Conservation (phyloP, 2,888 invertebrate species). For the Heliconius hortense region DNA sequence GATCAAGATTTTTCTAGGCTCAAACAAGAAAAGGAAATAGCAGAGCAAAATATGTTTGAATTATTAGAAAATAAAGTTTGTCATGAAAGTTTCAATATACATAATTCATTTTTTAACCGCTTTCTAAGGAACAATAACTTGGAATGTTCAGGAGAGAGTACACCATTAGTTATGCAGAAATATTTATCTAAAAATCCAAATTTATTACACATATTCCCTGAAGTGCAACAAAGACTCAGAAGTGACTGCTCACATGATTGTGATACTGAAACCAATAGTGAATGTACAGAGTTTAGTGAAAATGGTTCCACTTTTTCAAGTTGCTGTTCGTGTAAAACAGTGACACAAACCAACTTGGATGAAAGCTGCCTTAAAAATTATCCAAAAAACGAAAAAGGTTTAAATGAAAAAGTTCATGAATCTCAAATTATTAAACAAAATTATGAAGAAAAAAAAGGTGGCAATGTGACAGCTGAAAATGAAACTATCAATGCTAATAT, state of each 20-base stretch:
- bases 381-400: constrained; percentile 40
- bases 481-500: constrained; percentile 64
- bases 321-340: constrained; percentile 71
- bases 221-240: constrained; percentile 49
- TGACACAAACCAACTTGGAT: constrained; percentile 48
- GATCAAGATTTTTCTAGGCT: constrained; percentile 59
- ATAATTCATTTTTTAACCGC: constrained; percentile 83
- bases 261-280: constrained; percentile 61
- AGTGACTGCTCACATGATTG: constrained; percentile 52
- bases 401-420: constrained; percentile 44
- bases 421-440: constrained; percentile 37
- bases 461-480: constrained; percentile 57
- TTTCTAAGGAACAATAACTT: constrained; percentile 70
- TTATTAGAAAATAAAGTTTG: constrained; percentile 88
- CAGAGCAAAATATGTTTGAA: constrained; percentile 89
- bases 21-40: constrained; percentile 71
- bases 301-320: constrained; percentile 62
- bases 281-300: constrained; percentile 65
- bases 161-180: constrained; percentile 69
- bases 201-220: constrained; percentile 63
- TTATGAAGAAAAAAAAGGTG: constrained; percentile 51
- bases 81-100: constrained; percentile 86
- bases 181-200: constrained; percentile 66
- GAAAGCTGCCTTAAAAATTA: constrained; percentile 43
- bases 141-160: constrained; percentile 71